Conservation (phyloP, 64 coral and sea anemone species). For the Montipora sp. region DNA sequence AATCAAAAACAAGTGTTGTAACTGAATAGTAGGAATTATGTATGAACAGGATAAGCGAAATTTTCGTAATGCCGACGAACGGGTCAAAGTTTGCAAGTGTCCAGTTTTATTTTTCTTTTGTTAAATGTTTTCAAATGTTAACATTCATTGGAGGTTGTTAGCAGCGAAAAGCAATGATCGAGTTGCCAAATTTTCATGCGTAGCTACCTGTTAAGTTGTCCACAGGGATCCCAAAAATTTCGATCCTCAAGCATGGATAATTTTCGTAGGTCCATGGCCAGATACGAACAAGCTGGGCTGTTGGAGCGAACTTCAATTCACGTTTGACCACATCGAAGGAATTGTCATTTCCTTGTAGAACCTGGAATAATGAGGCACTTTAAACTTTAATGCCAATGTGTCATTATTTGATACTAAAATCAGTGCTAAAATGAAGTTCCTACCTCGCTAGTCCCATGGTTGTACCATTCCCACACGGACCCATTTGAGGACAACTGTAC, state of each 20-base stretch:
- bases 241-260: slow-evolving; percentile 34
- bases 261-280: neutral
- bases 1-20: too few relatives aligned
- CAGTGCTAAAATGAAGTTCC: too few relatives aligned
- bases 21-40: too few relatives aligned
- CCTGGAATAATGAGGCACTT: neutral
- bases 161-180: neutral
- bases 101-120: too few relatives aligned
- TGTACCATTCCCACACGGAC: slow-evolving; percentile 31
- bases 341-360: slow-evolving; percentile 31
- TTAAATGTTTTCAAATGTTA: too few relatives aligned
- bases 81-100: too few relatives aligned
- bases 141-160: neutral
- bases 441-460: slow-evolving; percentile 1
- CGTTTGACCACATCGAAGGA: neutral
- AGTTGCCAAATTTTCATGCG: neutral
- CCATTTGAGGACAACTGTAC: slow-evolving; percentile 15
- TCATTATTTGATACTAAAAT: too few relatives aligned
- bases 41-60: too few relatives aligned
- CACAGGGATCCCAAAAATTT: neutral
- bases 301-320: neutral
- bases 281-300: slow-evolving; percentile 1
- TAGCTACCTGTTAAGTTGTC: neutral
- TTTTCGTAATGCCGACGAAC: too few relatives aligned
- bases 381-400: too few relatives aligned